Percentiles rank a stretch among this genome's conserved stretches.
Conservation (phyloP, 1,140 invertebrate species). For the Maniola jurtina region DNA sequence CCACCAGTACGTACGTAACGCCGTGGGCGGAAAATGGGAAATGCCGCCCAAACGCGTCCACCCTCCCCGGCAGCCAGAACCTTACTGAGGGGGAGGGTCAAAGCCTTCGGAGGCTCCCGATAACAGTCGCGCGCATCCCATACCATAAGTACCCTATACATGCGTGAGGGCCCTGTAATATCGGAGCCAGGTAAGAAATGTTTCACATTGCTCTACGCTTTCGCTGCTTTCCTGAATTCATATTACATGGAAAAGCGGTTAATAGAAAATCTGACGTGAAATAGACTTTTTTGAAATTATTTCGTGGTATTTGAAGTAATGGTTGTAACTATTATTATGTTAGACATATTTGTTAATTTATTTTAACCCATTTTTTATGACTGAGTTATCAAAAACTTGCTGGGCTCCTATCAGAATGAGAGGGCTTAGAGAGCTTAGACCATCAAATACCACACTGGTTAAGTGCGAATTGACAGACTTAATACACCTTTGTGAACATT, state of each 20-base stretch:
- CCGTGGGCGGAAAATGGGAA: constrained; percentile 42
- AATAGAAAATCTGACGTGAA: constrained; percentile 22
- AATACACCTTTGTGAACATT: too few species aligned
- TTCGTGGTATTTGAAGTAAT: too few species aligned
- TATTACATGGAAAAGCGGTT: constrained; percentile 33
- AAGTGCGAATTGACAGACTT: too few species aligned
- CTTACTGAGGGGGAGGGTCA: constrained; percentile 70
- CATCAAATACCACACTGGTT: too few species aligned
- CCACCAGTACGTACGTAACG: constrained; percentile 35
- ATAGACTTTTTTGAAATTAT: constrained; percentile 11
- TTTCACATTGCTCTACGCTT: constrained; percentile 42
- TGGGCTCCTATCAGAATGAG: too few species aligned
- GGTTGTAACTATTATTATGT: too few species aligned
- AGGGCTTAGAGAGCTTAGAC: too few species aligned
- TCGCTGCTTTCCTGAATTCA: constrained; percentile 30
- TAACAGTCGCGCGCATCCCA: constrained; percentile 70
- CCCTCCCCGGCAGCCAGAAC: constrained; percentile 35
- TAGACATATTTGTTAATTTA: too few species aligned
- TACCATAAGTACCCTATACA: constrained; percentile 61
- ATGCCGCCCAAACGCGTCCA: constrained; percentile 46
- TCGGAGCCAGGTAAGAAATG: constrained; percentile 61
- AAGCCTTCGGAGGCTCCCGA: constrained; percentile 45
- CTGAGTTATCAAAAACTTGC: too few species aligned
- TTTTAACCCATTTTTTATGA: too few species aligned
- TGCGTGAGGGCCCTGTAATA: constrained; percentile 55